A percentile compares a stretch with the other conserved stretches of the same genome.
Evolutionary conservation across 2,888 invertebrate genomes (phyloP).

Genomic region (Amblyteles armatorius): DNA sequence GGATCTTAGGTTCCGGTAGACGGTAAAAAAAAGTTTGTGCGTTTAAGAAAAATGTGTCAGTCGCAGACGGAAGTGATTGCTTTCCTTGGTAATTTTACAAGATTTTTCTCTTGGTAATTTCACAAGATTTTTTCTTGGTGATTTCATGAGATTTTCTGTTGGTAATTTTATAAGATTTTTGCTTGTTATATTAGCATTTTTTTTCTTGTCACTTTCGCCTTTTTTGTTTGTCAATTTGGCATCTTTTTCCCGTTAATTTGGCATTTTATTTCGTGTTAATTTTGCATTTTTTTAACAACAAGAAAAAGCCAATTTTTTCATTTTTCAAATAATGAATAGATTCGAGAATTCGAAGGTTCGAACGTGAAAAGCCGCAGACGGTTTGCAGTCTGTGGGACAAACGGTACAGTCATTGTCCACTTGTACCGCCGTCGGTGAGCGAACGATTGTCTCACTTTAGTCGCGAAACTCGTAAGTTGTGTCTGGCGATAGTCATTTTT

Average conservation of each 20-base stretch:
- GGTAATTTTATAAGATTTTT: not conserved
- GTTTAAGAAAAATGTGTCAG: not conserved
- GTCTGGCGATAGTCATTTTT: not conserved
- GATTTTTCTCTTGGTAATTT: not conserved
- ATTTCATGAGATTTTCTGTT: not conserved
- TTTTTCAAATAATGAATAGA: not conserved
- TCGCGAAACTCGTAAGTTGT: not conserved
- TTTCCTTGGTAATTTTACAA: not conserved
- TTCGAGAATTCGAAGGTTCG: not conserved
- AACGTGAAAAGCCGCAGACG: not conserved
- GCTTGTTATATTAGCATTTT: not conserved
- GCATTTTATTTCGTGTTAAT: not conserved
- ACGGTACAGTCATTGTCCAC: not conserved
- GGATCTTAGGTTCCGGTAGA: not conserved
- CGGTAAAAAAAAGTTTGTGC: not conserved
- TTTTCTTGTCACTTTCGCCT: too few species aligned
- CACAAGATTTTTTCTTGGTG: not conserved
- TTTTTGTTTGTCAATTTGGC: too few species aligned
- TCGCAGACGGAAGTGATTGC: not conserved
- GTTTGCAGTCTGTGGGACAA: not conserved
- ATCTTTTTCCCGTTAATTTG: not conserved
- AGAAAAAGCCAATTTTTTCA: not conserved
- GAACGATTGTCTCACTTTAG: conserved; percentile 5
- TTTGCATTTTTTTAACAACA: too few species aligned
- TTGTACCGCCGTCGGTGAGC: not conserved